Evolutionary conservation across 1,140 invertebrate species (phyloP).

Genomic region (Magallana ariakensis): DNA sequence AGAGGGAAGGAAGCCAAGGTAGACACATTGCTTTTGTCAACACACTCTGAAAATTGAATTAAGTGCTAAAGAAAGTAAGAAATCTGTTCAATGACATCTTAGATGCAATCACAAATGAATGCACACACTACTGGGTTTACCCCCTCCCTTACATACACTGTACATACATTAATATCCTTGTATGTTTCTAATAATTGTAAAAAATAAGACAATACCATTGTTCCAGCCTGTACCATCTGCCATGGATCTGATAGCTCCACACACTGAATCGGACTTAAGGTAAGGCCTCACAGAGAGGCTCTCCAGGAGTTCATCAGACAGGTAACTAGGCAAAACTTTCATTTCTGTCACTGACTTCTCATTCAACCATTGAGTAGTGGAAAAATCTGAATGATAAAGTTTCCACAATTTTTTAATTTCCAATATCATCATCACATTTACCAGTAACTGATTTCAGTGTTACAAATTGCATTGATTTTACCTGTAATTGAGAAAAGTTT

Average conservation of each 20-base stretch:
- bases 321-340: background rate
- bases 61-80: background rate
- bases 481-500: background rate
- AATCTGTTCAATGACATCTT: too few relatives aligned
- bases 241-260: background rate
- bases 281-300: background rate
- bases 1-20: constrained; percentile 38
- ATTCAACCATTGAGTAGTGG: constrained; percentile 2
- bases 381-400: background rate
- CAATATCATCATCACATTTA: too few relatives aligned
- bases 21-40: constrained; percentile 8
- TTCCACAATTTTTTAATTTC: too few relatives aligned
- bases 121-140: too few relatives aligned
- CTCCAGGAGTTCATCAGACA: constrained; percentile 8
- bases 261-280: background rate
- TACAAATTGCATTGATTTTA: too few relatives aligned
- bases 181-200: background rate
- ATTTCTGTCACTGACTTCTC: background rate
- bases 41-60: constrained; percentile 41
- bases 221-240: background rate
- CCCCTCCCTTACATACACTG: too few relatives aligned
- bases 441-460: too few relatives aligned
- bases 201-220: background rate
- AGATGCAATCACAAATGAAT: too few relatives aligned
- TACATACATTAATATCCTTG: too few relatives aligned